Conservation (phyloP, 2,888 invertebrate species). For the Lasius fuliginosus region DNA sequence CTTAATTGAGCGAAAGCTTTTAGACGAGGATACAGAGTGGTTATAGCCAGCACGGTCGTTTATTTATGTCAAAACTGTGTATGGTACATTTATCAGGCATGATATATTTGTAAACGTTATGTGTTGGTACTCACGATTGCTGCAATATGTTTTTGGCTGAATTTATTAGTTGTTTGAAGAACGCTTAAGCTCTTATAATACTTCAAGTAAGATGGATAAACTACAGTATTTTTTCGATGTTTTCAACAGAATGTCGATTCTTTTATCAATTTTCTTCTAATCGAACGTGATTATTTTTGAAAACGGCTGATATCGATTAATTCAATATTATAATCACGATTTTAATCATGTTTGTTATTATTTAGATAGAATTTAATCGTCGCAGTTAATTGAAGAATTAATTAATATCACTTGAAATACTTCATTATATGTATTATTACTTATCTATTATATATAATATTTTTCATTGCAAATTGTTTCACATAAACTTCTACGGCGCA, state of each 20-base stretch:
- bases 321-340: background rate
- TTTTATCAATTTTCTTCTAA: background rate
- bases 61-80: slow-evolving; percentile 37
- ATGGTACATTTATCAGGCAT: slow-evolving; percentile 28
- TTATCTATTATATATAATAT: slow-evolving; percentile 6
- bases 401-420: background rate
- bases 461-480: slow-evolving; percentile 9
- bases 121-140: slow-evolving; percentile 29
- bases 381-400: background rate
- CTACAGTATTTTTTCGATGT: background rate
- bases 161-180: slow-evolving; percentile 36
- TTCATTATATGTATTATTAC: slow-evolving; percentile 15
- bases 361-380: background rate
- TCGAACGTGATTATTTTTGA: background rate
- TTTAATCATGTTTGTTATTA: background rate
- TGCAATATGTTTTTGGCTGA: slow-evolving; percentile 26
- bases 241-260: background rate
- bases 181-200: slow-evolving; percentile 23
- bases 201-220: slow-evolving; percentile 4
- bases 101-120: slow-evolving; percentile 39
- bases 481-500: slow-evolving; percentile 16
- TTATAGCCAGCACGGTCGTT: slow-evolving; percentile 8
- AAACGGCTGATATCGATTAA: background rate
- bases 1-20: slow-evolving; percentile 35
- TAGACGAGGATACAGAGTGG: slow-evolving; percentile 10